Evolutionary conservation across 2,797 vertebrate species (phyloP).

Genomic region (Peromyscus attwateri): DNA sequence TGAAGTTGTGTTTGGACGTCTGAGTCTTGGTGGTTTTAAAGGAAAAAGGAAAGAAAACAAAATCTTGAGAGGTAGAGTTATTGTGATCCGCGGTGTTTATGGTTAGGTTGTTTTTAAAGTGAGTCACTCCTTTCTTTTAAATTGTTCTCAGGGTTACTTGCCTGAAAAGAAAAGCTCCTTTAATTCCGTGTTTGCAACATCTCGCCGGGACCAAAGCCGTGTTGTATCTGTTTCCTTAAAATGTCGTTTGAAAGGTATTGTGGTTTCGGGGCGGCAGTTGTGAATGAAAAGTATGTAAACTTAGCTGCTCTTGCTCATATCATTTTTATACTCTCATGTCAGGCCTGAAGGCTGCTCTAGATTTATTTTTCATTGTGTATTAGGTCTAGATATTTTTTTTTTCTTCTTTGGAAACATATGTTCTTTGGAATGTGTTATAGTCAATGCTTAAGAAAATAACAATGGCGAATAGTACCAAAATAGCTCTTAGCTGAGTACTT

Average conservation of each 20-base stretch:
- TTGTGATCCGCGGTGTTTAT: constrained; percentile 84
- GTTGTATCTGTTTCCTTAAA: constrained; percentile 86
- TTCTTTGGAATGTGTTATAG: constrained; percentile 82
- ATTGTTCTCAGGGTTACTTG: constrained; percentile 79
- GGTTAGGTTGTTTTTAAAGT: constrained; percentile 84
- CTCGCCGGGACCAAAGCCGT: constrained; percentile 79
- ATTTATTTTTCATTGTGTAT: constrained; percentile 91
- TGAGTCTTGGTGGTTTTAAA: constrained; percentile 76
- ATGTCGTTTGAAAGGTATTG: constrained; percentile 91
- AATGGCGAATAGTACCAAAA: constrained; percentile 82
- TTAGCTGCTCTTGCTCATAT: constrained; percentile 90
- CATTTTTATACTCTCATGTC: constrained; percentile 91
- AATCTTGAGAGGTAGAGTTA: constrained; percentile 67
- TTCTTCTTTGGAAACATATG: constrained; percentile 83
- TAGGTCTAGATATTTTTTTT: constrained; percentile 88
- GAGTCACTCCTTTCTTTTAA: constrained; percentile 80
- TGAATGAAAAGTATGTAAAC: constrained; percentile 93
- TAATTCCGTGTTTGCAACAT: constrained; percentile 82
- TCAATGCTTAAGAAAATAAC: constrained; percentile 86
- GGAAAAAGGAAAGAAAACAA: background rate
- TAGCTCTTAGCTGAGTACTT: constrained; percentile 85
- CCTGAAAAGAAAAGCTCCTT: constrained; percentile 86
- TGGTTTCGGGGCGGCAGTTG: constrained; percentile 90
- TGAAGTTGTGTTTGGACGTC: constrained; percentile 86
- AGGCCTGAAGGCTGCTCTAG: constrained; percentile 91